Evolutionary conservation across 2,113 vertebrate species (phyloP).

Genomic region (Solea senegalensis): DNA sequence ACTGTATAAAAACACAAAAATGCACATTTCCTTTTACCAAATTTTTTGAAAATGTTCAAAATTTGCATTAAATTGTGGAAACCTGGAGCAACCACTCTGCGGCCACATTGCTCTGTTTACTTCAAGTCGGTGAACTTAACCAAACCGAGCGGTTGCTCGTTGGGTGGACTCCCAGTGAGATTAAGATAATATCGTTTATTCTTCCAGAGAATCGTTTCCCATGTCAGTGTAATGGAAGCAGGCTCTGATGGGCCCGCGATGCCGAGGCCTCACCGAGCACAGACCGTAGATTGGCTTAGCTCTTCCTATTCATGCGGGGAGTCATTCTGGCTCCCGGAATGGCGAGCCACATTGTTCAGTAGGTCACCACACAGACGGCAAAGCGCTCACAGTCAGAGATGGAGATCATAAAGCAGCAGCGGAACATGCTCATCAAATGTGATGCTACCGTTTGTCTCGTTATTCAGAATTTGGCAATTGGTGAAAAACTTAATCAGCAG

Average conservation of each 20-base stretch:
- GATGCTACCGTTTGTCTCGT: not conserved
- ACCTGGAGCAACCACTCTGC: not conserved
- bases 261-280: conserved; percentile 18
- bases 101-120: conserved; percentile 12
- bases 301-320: conserved; percentile 38
- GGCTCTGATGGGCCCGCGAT: conserved; percentile 14
- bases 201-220: conserved; percentile 32
- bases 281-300: conserved; percentile 22
- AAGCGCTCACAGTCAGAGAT: conserved; percentile 8
- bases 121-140: conserved; percentile 19
- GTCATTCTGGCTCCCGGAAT: conserved; percentile 15
- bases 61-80: too few relatives aligned
- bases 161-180: conserved; percentile 15
- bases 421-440: conserved; percentile 4
- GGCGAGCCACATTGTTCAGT: conserved; percentile 22
- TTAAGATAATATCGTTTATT: conserved; percentile 14
- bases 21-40: too few relatives aligned
- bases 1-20: too few relatives aligned
- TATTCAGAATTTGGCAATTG: too few relatives aligned
- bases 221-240: conserved; percentile 38
- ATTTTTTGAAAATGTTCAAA: too few relatives aligned
- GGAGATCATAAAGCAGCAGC: not conserved
- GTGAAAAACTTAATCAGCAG: too few relatives aligned
- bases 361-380: conserved; percentile 14
- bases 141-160: conserved; percentile 1